A percentile compares a stretch with the other conserved stretches of the same genome.
phyloP scores from a whole-genome alignment of 2,113 vertebrate species.

The Tachycineta bicolor region DNA sequence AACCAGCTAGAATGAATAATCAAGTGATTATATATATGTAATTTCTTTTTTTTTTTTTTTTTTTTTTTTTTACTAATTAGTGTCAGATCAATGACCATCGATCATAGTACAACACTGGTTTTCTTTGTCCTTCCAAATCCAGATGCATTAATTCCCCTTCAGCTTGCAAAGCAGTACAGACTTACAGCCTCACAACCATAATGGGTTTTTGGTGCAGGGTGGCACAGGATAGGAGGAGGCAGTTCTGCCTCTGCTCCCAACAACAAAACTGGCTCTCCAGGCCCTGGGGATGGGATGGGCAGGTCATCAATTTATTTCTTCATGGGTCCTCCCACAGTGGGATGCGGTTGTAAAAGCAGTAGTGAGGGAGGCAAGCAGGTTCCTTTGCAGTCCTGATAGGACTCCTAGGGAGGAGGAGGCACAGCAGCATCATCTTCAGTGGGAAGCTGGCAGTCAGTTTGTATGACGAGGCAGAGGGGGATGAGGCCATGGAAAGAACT shows the following conservation, averaged over 20 bases:
- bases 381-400: not conserved
- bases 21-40: conserved; percentile 58
- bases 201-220: conserved; percentile 3
- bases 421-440: accelerated
- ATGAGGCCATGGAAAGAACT: not conserved
- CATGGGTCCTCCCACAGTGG: not conserved
- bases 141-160: conserved; percentile 65
- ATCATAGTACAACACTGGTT: conserved; percentile 60
- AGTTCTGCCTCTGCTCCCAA: not conserved
- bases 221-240: not conserved
- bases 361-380: not conserved
- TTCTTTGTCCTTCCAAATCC: conserved; percentile 73
- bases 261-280: not conserved
- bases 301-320: not conserved
- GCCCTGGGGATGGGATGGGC: not conserved
- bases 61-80: conserved; percentile 67
- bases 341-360: not conserved
- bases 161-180: not conserved
- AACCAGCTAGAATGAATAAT: conserved; percentile 40
- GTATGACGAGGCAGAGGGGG: not conserved
- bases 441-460: not conserved
- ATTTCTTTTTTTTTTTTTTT: not conserved
- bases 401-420: not conserved
- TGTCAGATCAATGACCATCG: conserved; percentile 46
- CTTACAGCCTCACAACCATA: not conserved